Conservation (phyloP, 2,113 vertebrate genomes). For the Chrysochloris asiatica region DNA sequence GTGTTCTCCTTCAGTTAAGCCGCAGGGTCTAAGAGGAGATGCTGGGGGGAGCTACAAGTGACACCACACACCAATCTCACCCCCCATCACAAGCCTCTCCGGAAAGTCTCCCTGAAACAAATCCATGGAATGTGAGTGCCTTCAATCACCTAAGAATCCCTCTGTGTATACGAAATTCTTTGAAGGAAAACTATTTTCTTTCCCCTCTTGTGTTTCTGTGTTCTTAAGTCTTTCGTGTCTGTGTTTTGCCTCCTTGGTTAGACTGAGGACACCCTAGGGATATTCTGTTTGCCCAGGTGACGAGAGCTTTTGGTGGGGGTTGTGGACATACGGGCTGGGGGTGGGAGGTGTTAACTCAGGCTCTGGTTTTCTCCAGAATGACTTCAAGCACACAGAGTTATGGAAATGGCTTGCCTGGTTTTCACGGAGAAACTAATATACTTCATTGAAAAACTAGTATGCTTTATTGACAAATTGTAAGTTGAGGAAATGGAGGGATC, state of each 20-base stretch:
- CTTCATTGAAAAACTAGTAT: background rate
- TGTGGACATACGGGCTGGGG: background rate
- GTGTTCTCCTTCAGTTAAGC: conserved; percentile 25
- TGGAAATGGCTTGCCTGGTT: background rate
- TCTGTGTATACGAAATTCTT: background rate
- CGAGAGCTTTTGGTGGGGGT: background rate
- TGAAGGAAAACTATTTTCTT: conserved; percentile 36
- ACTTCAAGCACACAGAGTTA: background rate
- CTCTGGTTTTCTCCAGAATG: background rate
- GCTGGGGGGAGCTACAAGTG: background rate
- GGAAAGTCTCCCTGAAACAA: background rate
- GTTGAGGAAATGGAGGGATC: background rate
- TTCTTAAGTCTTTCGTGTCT: conserved; percentile 39
- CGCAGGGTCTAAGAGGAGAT: background rate
- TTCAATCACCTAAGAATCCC: background rate
- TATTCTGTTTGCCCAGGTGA: conserved; percentile 29
- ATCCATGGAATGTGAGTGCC: background rate
- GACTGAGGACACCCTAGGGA: conserved; percentile 12
- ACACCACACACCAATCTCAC: background rate
- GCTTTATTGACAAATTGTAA: background rate
- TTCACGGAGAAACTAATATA: accelerated
- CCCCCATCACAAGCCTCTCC: background rate
- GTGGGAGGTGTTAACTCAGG: background rate
- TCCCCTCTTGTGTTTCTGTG: background rate
- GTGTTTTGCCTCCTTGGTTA: background rate